Conservation (phyloP, 2,113 vertebrate species). For the Hippocampus guttulatus region DNA sequence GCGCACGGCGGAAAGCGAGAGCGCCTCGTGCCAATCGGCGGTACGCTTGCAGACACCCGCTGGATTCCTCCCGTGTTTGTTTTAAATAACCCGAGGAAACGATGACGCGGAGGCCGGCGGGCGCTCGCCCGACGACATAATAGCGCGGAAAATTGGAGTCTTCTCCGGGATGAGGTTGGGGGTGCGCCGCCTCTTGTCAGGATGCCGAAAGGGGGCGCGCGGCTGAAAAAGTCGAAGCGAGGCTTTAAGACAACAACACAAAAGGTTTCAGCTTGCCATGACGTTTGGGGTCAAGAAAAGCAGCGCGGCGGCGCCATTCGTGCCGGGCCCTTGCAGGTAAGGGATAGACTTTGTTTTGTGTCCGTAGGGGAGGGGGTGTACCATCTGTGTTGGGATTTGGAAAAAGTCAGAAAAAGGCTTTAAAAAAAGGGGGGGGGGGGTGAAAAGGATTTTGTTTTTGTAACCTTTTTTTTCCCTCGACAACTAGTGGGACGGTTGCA, state of each 20-base stretch:
- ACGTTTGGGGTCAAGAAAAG: too few species aligned
- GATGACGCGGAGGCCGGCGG: constrained; percentile 87
- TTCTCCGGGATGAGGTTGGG: constrained; percentile 77
- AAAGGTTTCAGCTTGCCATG: too few species aligned
- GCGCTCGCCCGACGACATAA: constrained; percentile 87
- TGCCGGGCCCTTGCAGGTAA: too few species aligned
- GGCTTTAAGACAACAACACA: background rate
- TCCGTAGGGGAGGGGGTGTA: too few species aligned
- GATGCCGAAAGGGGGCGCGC: background rate
- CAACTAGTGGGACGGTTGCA: constrained; percentile 42
- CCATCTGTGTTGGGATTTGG: too few species aligned
- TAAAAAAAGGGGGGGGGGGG: too few species aligned
- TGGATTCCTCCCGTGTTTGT: constrained; percentile 94
- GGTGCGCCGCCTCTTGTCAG: background rate
- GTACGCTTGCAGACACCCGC: constrained; percentile 86
- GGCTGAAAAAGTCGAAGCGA: background rate
- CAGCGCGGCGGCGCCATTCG: too few species aligned
- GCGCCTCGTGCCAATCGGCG: constrained; percentile 80
- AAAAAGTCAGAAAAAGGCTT: too few species aligned
- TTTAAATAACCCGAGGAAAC: constrained; percentile 94
- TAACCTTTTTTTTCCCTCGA: background rate
- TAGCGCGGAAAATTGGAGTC: constrained; percentile 82
- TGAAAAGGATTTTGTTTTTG: constrained; percentile 53
- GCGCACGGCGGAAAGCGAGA: constrained; percentile 75
- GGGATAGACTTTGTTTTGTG: too few species aligned